Evolutionary conservation across 2,888 invertebrate species (phyloP).

Genomic region (Rutpela maculata): DNA sequence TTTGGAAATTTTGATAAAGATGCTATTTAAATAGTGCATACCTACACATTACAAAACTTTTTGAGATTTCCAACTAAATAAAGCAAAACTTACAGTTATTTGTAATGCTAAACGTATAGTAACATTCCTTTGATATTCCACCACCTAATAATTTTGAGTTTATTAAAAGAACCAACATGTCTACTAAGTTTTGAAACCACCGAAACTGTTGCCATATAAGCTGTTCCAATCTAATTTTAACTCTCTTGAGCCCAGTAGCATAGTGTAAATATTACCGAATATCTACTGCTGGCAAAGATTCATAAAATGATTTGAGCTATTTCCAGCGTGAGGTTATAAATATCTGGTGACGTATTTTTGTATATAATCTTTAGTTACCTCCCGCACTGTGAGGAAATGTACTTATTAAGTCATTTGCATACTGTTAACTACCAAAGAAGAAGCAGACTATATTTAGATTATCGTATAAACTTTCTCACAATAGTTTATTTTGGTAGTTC

Average conservation of each 20-base stretch:
- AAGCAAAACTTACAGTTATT: too few relatives aligned
- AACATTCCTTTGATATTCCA: slow-evolving; percentile 5
- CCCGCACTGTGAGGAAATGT: slow-evolving; percentile 53
- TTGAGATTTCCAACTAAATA: too few relatives aligned
- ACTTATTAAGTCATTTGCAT: slow-evolving; percentile 59
- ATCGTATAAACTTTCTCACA: slow-evolving; percentile 28
- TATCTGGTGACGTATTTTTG: slow-evolving; percentile 56
- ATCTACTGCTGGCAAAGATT: slow-evolving; percentile 53
- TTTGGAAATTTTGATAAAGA: neutral
- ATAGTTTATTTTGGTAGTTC: slow-evolving; percentile 20
- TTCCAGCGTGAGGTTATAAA: slow-evolving; percentile 60
- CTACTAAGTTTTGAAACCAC: slow-evolving; percentile 21
- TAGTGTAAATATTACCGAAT: slow-evolving; percentile 53
- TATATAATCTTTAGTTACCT: slow-evolving; percentile 55
- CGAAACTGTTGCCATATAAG: slow-evolving; percentile 60
- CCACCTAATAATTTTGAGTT: slow-evolving; percentile 18
- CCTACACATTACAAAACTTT: too few relatives aligned
- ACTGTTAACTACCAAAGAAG: slow-evolving; percentile 35
- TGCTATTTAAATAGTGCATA: neutral
- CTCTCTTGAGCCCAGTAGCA: slow-evolving; percentile 32
- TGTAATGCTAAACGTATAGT: neutral
- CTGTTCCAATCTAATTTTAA: slow-evolving; percentile 59
- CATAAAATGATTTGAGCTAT: slow-evolving; percentile 55
- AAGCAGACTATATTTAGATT: slow-evolving; percentile 56
- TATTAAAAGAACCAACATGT: slow-evolving; percentile 30